These are phyloP conservation scores for Nettapus auritus DNA, from an alignment of 2,113 vertebrate genomes.

Conservation along the genomic window DNA sequence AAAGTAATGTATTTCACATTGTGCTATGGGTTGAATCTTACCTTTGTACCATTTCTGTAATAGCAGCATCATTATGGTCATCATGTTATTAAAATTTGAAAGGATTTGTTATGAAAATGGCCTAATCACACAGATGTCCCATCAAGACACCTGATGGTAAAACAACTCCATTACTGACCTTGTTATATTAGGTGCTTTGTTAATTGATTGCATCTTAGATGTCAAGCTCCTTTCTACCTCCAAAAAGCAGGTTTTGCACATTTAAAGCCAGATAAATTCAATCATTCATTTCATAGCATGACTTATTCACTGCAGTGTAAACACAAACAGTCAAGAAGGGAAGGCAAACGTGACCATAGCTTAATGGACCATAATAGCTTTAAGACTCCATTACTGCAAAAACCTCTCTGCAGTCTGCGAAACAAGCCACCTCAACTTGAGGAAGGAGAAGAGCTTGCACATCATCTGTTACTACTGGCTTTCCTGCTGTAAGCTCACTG, in stretches of 20 bases:
- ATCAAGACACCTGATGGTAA: not conserved
- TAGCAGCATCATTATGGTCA: not conserved
- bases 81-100: not conserved
- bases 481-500: accelerated
- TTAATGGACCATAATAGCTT: not conserved
- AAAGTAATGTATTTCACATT: not conserved
- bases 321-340: not conserved
- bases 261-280: not conserved
- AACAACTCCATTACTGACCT: not conserved
- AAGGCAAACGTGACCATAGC: not conserved
- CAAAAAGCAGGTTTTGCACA: not conserved
- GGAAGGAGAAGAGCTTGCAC: not conserved
- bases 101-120: not conserved
- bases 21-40: not conserved
- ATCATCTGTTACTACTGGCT: not conserved
- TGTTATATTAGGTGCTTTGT: not conserved
- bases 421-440: not conserved
- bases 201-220: not conserved
- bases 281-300: not conserved
- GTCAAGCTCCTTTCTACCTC: not conserved
- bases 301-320: not conserved
- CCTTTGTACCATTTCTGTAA: not conserved
- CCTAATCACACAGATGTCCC: not conserved
- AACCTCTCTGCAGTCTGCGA: not conserved
- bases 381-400: not conserved